Conservation (phyloP, 2,113 vertebrate species). For the Bufo bufo region DNA sequence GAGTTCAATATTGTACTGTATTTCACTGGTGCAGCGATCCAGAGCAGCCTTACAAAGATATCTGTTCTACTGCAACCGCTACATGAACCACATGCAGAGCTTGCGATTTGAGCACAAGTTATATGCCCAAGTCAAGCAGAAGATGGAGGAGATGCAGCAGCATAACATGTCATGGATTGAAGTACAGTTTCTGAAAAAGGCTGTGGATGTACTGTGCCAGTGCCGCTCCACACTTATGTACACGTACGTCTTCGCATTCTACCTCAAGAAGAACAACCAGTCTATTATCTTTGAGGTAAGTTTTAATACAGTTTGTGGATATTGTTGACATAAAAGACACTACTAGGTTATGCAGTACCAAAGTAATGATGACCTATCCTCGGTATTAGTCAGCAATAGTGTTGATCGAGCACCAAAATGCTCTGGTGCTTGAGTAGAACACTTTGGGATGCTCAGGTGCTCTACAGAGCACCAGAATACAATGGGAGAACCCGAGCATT, state of each 20-base stretch:
- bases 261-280: constrained; percentile 99
- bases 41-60: constrained; percentile 97
- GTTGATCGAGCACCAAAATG: too few relatives aligned
- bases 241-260: constrained; percentile 99
- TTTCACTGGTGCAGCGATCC: constrained; percentile 83
- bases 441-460: too few relatives aligned
- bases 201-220: constrained; percentile 98
- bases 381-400: too few relatives aligned
- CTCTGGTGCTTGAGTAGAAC: too few relatives aligned
- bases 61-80: constrained; percentile 99
- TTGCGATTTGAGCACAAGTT: constrained; percentile 99
- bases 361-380: too few relatives aligned
- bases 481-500: too few relatives aligned
- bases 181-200: constrained; percentile 99
- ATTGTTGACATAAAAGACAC: not conserved
- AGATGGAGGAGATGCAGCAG: constrained; percentile 99
- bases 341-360: too few relatives aligned
- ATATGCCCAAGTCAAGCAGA: constrained; percentile 98
- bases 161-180: constrained; percentile 99
- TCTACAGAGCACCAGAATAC: too few relatives aligned
- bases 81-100: constrained; percentile 99
- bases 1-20: not conserved
- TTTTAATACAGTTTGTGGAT: constrained; percentile 10
- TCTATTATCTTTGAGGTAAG: constrained; percentile 99
- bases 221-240: constrained; percentile 99